Base-by-base conservation (phyloP, 53 echinoderm and acorn worm species). In the Crossaster papposus region DNA sequence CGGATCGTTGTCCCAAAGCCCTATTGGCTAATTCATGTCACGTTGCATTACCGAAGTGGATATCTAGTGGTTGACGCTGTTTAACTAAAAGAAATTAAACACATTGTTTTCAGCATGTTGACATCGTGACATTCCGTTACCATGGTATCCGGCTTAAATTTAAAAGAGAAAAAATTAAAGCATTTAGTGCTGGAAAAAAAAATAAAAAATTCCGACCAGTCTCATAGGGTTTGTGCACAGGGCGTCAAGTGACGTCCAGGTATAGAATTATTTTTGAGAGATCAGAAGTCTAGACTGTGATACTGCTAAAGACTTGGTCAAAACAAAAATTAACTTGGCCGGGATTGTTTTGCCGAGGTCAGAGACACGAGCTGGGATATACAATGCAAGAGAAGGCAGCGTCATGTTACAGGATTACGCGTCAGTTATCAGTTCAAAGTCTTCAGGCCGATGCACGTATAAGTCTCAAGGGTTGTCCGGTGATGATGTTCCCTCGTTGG, bases 401-500 rank as follows among this genome's bases (percentile, higher is more conserved):
- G 23, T 23, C 15, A 62, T 23, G 62, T 3, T 18, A n/a, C 28
- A 26, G 24, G 68, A 68, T 23, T 68, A 28, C 28, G 2, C 28
- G 28, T 11, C 26, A 68, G 6, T 28, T 68, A 68, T 26, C 28
- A n/a, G 28, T 68, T 68, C 4, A 68, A 68, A 10, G 26, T 28
- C 68, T 26, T 68, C 68, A 26, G 44, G 58, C 68, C 11, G 29
- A 26, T 68, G 68, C 28, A 11, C 11, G 68, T 26, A 26, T 23
- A 23, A 23, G 68, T 6, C 68, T 81, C 31, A 31, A 34, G 80
- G 81, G 5, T 52, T 32, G 32, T 81, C 81, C 81, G 30, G 81
- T 81, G 34, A 55, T 30, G 31, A 55, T 30, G 31, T 31, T 81
- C 81, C 81, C 54, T 33, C 63, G 51, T 31, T 9, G 20, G 32